Evolutionary conservation across 2,113 vertebrate species (phyloP).

Genomic region (Arothron firmamentum): DNA sequence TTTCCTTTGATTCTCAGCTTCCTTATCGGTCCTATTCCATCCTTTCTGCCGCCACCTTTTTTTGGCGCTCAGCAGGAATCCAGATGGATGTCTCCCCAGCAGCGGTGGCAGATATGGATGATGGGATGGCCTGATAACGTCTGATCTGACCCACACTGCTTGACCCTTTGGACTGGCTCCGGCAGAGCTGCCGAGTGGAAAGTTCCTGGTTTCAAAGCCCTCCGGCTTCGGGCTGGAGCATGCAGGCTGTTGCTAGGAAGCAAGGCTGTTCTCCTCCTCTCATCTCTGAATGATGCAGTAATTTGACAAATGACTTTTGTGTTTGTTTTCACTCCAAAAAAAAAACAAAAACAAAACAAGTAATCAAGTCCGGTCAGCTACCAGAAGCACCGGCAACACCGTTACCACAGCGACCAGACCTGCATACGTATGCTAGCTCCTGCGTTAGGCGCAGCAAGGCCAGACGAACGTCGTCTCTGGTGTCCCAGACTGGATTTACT

Average conservation of each 20-base stretch:
- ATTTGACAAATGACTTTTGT: conserved; percentile 9
- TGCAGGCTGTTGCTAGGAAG: too few relatives aligned
- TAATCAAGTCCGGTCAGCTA: too few relatives aligned
- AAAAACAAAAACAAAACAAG: too few relatives aligned
- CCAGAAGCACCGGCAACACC: too few relatives aligned
- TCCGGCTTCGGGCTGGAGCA: too few relatives aligned
- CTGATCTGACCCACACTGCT: conserved; percentile 36
- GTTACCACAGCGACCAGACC: too few relatives aligned
- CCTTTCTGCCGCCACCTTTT: conserved; percentile 33
- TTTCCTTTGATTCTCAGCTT: conserved; percentile 43
- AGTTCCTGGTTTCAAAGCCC: too few relatives aligned
- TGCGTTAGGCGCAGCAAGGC: too few relatives aligned
- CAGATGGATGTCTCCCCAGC: conserved; percentile 57
- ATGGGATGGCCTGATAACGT: conserved; percentile 44
- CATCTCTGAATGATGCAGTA: neutral
- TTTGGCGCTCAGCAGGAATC: conserved; percentile 67
- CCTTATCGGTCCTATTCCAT: conserved; percentile 51
- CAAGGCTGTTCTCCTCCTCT: too few relatives aligned
- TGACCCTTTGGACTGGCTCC: conserved; percentile 35
- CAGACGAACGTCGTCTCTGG: too few relatives aligned
- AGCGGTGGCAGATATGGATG: conserved; percentile 52
- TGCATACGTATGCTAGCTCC: too few relatives aligned
- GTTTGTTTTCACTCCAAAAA: conserved; percentile 4
- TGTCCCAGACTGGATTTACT: too few relatives aligned
- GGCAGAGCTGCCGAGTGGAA: neutral